Conservation (phyloP, 2,888 invertebrate species). For the Melangyna quadrimaculata region DNA sequence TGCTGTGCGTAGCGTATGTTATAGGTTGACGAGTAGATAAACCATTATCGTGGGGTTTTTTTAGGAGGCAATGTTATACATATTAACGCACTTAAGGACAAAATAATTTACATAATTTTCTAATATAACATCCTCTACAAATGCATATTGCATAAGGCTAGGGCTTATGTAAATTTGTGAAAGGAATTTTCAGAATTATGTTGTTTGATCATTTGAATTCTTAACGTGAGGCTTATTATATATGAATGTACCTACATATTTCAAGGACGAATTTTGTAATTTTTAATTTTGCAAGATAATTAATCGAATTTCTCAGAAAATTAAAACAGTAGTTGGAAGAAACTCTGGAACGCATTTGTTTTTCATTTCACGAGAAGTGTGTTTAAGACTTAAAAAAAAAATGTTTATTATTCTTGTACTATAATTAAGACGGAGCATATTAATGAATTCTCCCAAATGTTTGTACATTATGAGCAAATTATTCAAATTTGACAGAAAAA, state of each 20-base stretch:
- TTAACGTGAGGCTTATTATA: no score
- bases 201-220: no score
- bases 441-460: no score
- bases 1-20: not conserved
- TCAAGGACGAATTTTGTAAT: not conserved
- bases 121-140: not conserved
- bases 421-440: no score
- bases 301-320: not conserved
- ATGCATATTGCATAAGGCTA: not conserved
- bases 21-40: not conserved
- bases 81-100: not conserved
- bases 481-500: no score
- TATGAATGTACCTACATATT: no score
- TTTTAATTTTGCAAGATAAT: not conserved
- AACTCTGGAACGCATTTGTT: not conserved
- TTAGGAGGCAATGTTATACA: not conserved
- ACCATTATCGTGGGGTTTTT: not conserved
- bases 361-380: not conserved
- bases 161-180: not conserved
- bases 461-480: no score
- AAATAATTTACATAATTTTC: slow-evolving; percentile 13
- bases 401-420: no score
- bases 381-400: no score
- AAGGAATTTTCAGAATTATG: not conserved
- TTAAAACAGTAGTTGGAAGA: not conserved